These are phyloP conservation scores for Holothuria scabra DNA, from an alignment of 53 echinoderm and acorn worm species.

Conservation along the genomic window DNA sequence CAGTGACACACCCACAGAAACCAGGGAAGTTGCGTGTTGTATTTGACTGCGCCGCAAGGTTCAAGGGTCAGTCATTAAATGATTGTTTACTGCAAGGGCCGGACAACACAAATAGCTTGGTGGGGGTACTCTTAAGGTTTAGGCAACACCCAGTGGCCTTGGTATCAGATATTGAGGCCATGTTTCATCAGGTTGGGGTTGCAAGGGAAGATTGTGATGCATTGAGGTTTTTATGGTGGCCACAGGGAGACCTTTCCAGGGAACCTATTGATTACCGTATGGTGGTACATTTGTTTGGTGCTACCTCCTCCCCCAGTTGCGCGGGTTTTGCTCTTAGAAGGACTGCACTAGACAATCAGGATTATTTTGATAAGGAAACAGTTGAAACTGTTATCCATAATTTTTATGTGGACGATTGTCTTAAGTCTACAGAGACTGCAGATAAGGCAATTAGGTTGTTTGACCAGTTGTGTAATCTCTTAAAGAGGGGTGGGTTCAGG, in stretches of 20 bases:
- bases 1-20: constrained; percentile 60
- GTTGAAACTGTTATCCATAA: background rate
- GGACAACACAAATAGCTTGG: constrained; percentile 53
- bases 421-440: constrained; percentile 34
- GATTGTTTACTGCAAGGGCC: constrained; percentile 58
- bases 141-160: constrained; percentile 53
- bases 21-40: constrained; percentile 55
- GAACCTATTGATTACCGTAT: constrained; percentile 10
- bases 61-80: constrained; percentile 49
- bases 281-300: constrained; percentile 42
- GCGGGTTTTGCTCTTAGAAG: constrained; percentile 47
- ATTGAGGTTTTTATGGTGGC: constrained; percentile 64
- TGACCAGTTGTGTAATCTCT: constrained; percentile 24
- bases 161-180: constrained; percentile 51
- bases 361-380: constrained; percentile 19
- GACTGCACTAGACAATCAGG: constrained; percentile 28
- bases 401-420: constrained; percentile 46
- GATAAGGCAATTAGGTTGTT: constrained; percentile 18
- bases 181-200: constrained; percentile 66
- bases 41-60: no score
- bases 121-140: constrained; percentile 59
- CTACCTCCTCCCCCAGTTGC: constrained; percentile 50
- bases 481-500: no score
- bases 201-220: constrained; percentile 49
- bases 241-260: background rate